Evolutionary conservation across 1,140 invertebrate species (phyloP), one percentile per base, ranked within the genome.

Genomic region (Triops cancriformis): DNA sequence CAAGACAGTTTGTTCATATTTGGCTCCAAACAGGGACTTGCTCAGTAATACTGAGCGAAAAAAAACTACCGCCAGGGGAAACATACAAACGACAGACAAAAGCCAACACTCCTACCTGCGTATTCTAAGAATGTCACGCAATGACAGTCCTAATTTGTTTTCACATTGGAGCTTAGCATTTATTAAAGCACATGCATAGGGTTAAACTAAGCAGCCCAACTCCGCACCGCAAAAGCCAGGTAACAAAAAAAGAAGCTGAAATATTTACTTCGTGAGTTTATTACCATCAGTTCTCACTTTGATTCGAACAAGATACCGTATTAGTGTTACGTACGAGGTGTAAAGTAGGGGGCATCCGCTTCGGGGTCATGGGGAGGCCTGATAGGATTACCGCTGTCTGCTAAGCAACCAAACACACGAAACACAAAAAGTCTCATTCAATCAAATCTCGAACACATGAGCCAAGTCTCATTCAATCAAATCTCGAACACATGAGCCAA

Each of bases 351-450:
- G 51, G 23, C 51, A 64, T 64, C 51, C 51, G 51, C 51, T n/a
- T 64, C 51, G 9, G 51, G 51, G 51, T 64, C 51, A 64, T n/a
- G 51, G 23, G 51, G 23, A 23, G 51, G 51, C 51, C 51, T 64
- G 51, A 64, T 18, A 64, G 51, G 14, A 64, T n/a, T 64, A 64
- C 51, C 51, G 23, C 51, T 64, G 51, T 64, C 51, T 64, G 51
- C 51, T 64, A 64, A n/a, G 51, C 51, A 64, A 64, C 51, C 51
- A 64, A 64, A 64, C 23, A 64, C 51, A 64, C 51, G 51, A 64
- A 64, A 64, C 51, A 64, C 51, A 64, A 64, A 37, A 64, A 64
- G 51, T 64, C 51, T 64, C 51, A 64, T 64, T 64, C 51, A 64
- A 64, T 64, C 51, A 64, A 64, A n/a, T n/a, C 6, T 6, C 10